phyloP scores from a whole-genome alignment of 1,140 invertebrate species.

The Tetragonula clypearis region DNA sequence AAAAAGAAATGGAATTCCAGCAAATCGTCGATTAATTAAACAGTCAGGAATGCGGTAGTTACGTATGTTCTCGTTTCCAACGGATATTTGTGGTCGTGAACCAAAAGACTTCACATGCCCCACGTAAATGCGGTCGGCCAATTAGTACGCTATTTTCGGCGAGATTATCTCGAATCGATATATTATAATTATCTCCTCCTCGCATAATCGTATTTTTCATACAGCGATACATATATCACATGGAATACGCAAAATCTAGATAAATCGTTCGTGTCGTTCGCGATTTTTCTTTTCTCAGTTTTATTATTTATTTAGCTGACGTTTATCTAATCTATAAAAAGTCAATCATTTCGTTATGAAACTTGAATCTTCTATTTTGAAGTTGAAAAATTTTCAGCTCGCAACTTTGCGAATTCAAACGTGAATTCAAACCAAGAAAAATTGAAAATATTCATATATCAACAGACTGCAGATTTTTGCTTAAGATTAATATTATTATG shows the following conservation, averaged over 20 bases:
- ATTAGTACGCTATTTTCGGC: conserved; percentile 60
- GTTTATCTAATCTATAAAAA: no score
- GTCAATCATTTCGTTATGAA: neutral
- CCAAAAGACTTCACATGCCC: conserved; percentile 43
- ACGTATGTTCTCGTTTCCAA: conserved; percentile 21
- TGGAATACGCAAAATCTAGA: neutral
- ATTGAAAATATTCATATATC: no score
- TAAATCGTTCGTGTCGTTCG: neutral
- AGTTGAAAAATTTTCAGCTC: neutral
- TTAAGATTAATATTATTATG: no score
- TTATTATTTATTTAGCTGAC: neutral
- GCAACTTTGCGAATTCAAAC: no score
- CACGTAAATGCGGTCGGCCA: conserved; percentile 55
- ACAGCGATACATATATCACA: neutral
- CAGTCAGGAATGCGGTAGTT: conserved; percentile 44
- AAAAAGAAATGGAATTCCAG: neutral
- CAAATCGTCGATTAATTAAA: conserved; percentile 54
- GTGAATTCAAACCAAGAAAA: no score
- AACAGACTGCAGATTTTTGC: no score
- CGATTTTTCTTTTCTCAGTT: neutral
- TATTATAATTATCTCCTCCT: conserved; percentile 49
- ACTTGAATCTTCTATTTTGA: neutral
- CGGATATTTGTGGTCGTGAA: conserved; percentile 46
- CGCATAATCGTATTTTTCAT: conserved; percentile 32
- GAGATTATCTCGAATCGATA: conserved; percentile 38